These are phyloP conservation scores for Opisthograptis luteolata DNA, from an alignment of 2,888 invertebrate genomes.

Conservation along the genomic window DNA sequence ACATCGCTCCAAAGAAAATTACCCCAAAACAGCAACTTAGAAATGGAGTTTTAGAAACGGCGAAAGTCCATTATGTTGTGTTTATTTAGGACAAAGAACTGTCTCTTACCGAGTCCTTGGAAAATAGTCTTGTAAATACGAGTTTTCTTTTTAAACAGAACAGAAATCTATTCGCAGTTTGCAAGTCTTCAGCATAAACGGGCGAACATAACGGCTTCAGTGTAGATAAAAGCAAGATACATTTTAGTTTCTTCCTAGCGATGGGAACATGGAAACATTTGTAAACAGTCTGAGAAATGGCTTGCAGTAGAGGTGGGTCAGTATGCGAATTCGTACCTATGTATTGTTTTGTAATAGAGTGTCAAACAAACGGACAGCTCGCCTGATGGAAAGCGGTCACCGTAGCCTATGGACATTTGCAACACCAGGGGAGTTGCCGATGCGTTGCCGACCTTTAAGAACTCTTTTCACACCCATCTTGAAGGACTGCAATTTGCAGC, in stretches of 20 bases:
- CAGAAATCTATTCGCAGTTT: constrained; percentile 7
- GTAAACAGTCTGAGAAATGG: no score
- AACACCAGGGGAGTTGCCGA: no score
- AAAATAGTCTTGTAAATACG: constrained; percentile 18
- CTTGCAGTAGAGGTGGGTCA: no score
- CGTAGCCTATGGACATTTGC: no score
- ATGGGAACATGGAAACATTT: neutral
- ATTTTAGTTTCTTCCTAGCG: neutral
- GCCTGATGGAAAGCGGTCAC: no score
- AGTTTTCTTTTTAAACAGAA: constrained; percentile 25
- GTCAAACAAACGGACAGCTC: no score
- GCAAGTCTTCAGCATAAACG: neutral
- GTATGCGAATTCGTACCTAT: no score
- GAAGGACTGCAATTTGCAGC: no score
- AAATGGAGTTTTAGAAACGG: constrained; percentile 21
- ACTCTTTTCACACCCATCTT: no score
- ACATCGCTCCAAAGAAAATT: constrained; percentile 22
- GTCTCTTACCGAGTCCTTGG: constrained; percentile 17
- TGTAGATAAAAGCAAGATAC: neutral
- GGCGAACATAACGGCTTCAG: neutral
- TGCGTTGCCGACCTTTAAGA: no score
- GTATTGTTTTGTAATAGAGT: no score
- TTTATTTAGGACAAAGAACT: constrained; percentile 34
- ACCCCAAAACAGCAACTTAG: constrained; percentile 25
- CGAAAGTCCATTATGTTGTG: constrained; percentile 35